A percentile compares a stretch with the other conserved stretches of the same genome.
These are phyloP conservation scores for Cossypha polioptera DNA, from an alignment of 2,797 vertebrate genomes.

Conservation along the genomic window DNA sequence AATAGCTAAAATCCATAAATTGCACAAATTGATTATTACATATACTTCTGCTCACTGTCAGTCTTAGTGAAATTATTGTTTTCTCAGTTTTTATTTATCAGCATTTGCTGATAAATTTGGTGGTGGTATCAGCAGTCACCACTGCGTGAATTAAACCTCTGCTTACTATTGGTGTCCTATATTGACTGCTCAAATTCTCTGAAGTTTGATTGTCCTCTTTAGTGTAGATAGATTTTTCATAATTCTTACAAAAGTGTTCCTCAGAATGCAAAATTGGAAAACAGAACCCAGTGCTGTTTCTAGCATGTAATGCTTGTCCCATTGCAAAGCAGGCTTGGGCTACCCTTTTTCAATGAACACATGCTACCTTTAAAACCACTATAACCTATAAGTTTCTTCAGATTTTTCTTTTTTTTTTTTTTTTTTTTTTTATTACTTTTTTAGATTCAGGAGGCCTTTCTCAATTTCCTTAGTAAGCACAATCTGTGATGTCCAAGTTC, in stretches of 20 bases:
- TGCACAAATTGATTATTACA: constrained; percentile 1
- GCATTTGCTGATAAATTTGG: constrained; percentile 50
- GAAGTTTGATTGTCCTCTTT: background rate
- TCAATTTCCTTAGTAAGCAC: background rate
- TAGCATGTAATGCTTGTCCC: background rate
- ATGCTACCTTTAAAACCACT: background rate
- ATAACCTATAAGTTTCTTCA: background rate
- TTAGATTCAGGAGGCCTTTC: background rate
- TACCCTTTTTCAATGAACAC: background rate
- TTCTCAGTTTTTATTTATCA: constrained; percentile 55
- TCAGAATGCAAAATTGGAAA: background rate
- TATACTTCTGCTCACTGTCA: constrained; percentile 34
- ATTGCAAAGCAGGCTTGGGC: background rate
- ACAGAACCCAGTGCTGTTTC: background rate
- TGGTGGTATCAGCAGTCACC: constrained; percentile 24
- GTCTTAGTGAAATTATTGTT: background rate
- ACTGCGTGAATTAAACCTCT: constrained; percentile 34
- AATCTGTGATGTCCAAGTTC: background rate
- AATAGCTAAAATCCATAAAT: constrained; percentile 24
- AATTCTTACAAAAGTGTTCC: background rate
- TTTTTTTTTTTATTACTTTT: background rate
- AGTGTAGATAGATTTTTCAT: background rate
- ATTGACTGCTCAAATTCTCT: background rate
- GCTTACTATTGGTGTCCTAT: background rate
- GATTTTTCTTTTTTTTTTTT: background rate